These are phyloP conservation scores for Anarsia innoxiella DNA, from an alignment of 2,888 invertebrate species.

Conservation along the genomic window DNA sequence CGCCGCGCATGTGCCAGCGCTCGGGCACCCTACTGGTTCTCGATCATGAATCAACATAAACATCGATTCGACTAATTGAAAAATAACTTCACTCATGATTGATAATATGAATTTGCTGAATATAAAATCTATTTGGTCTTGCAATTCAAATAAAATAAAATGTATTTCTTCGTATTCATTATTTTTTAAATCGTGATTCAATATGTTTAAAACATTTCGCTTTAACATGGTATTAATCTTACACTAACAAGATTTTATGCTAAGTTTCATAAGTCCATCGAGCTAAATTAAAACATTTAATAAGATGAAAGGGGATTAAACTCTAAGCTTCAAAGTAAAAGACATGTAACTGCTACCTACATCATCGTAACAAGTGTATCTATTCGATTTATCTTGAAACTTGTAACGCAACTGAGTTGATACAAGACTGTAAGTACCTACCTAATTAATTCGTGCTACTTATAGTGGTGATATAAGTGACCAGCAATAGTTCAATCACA, in stretches of 20 bases:
- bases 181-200: too few relatives aligned
- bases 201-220: too few relatives aligned
- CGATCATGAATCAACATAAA: slow-evolving; percentile 53
- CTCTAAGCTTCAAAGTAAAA: too few relatives aligned
- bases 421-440: slow-evolving; percentile 26
- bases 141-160: slow-evolving; percentile 25
- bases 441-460: slow-evolving; percentile 50
- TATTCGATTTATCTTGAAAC: slow-evolving; percentile 7
- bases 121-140: slow-evolving; percentile 27
- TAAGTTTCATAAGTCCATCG: too few relatives aligned
- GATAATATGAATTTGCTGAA: slow-evolving; percentile 29
- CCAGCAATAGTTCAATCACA: slow-evolving; percentile 51
- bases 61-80: slow-evolving; percentile 57
- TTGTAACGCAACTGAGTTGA: slow-evolving; percentile 19
- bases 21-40: slow-evolving; percentile 46
- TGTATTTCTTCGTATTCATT: slow-evolving; percentile 26
- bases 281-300: too few relatives aligned
- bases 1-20: too few relatives aligned
- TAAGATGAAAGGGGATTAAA: too few relatives aligned
- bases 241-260: too few relatives aligned
- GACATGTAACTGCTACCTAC: too few relatives aligned
- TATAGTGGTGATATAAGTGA: slow-evolving; percentile 38
- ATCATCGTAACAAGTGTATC: background rate
- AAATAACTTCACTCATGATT: slow-evolving; percentile 23
- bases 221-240: too few relatives aligned